A percentile compares a stretch with the other conserved stretches of the same genome.
phyloP scores from a whole-genome alignment of 1,140 invertebrate genomes.

The Zaprionus capensis region DNA sequence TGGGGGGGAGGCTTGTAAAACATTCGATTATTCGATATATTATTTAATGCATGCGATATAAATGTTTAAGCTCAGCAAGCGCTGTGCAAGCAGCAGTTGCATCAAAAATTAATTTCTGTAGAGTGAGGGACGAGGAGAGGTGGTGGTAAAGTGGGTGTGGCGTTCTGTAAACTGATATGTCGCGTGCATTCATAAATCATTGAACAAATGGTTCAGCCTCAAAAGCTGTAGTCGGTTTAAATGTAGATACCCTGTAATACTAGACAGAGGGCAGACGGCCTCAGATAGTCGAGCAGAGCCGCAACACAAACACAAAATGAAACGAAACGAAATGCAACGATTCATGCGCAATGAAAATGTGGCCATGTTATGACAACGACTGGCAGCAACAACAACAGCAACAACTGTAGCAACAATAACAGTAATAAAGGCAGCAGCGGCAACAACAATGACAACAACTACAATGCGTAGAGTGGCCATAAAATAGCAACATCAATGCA shows the following conservation, averaged over 20 bases:
- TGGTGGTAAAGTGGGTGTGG: constrained; percentile 20
- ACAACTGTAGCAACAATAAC: constrained; percentile 17
- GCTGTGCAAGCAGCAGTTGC: constrained; percentile 21
- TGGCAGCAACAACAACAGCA: constrained; percentile 29
- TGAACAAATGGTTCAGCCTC: constrained; percentile 57
- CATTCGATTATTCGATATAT: constrained; percentile 44
- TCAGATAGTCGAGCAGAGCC: neutral
- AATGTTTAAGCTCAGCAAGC: constrained; percentile 52
- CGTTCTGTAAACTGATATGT: constrained; percentile 75
- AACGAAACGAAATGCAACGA: constrained; percentile 43
- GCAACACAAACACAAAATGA: constrained; percentile 9
- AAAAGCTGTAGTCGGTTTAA: constrained; percentile 59
- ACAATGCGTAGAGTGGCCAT: constrained; percentile 61
- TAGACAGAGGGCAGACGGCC: neutral
- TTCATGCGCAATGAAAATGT: constrained; percentile 66
- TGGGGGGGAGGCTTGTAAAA: neutral
- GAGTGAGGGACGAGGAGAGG: neutral
- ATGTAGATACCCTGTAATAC: constrained; percentile 18
- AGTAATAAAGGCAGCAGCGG: constrained; percentile 22
- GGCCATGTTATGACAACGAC: constrained; percentile 60
- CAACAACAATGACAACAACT: constrained; percentile 24
- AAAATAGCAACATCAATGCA: constrained; percentile 81
- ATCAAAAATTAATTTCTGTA: constrained; percentile 72
- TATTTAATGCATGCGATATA: constrained; percentile 60
- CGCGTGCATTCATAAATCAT: constrained; percentile 83